Conservation (phyloP, 2,888 invertebrate species). For the Eupithecia abbreviata region DNA sequence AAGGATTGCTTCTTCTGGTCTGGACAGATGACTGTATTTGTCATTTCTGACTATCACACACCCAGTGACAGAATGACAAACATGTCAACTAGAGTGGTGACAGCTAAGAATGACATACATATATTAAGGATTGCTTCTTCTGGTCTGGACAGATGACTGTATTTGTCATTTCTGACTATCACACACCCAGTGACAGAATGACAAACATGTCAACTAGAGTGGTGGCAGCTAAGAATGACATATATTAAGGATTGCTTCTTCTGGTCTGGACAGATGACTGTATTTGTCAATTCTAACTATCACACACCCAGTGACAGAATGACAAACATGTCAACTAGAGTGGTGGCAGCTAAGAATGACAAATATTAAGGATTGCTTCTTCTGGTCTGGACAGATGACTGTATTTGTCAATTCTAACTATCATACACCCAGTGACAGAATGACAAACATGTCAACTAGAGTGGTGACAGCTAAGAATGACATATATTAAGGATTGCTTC, state of each 20-base stretch:
- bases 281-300: slow-evolving; percentile 8
- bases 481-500: too few species aligned
- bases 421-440: too few species aligned
- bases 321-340: slow-evolving; percentile 42
- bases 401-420: too few species aligned
- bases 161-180: too few species aligned
- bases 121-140: too few species aligned
- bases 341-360: slow-evolving; percentile 11
- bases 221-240: too few species aligned
- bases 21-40: background rate
- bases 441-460: too few species aligned
- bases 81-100: slow-evolving; percentile 40
- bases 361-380: background rate
- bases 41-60: slow-evolving; percentile 26
- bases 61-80: slow-evolving; percentile 37
- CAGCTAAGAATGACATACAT: slow-evolving; percentile 26
- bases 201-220: too few species aligned
- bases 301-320: slow-evolving; percentile 44
- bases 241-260: background rate
- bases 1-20: background rate
- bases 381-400: background rate
- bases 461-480: too few species aligned
- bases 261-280: background rate
- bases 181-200: too few species aligned
- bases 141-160: too few species aligned